Evolutionary conservation across 1,140 invertebrate species (phyloP), one percentile per base, ranked within the genome.

Genomic region (Brachionus rotundiformis): DNA sequence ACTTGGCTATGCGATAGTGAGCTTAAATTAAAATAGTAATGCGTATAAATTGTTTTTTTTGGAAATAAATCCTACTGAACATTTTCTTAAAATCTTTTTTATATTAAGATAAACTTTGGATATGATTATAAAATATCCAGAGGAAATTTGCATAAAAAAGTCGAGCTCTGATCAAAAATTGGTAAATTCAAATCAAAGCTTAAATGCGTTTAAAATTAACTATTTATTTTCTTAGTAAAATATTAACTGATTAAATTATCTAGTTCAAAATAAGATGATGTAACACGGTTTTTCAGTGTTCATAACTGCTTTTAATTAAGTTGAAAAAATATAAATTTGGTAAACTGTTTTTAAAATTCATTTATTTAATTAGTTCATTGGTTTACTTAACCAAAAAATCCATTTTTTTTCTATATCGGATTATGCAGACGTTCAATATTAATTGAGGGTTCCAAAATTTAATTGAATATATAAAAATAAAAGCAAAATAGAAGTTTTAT

Each of bases 371-470:
- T 54, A 54, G 47, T 54, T 54, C 39, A 23, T 54, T 7, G 47
- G 16, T 54, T 54, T 54, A 23, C 23, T 54, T 54, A 19, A 23
- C 47, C 47, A 54, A 54, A 54, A 54, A 8, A 8, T 8, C 4
- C n/a, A 54, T 19, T 54, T 54, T 54, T 54, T 19, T 16, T 8
- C 16, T 16, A 54, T 54, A 54, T 54, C 23, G 47, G 47, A 54
- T 54, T 54, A 54, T 19, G 47, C 47, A 54, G 47, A 54, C 47
- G 47, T 6, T 19, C n/a, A 33, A 63, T 29, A 63, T 63, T 63
- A 63, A 63, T 63, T 63, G 61, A 63, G 61, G 61, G 61, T 63
- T 63, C 61, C 61, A 29, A 63, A 63, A 63, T 19, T 23, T 54
- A 23, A 54, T 19, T 19, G 23, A 54, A 16, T n/a, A 27, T n/a